Evolutionary conservation across 2,113 vertebrate species (phyloP), one percentile per base, ranked within the genome.

Genomic region (Corydoras maculifer): DNA sequence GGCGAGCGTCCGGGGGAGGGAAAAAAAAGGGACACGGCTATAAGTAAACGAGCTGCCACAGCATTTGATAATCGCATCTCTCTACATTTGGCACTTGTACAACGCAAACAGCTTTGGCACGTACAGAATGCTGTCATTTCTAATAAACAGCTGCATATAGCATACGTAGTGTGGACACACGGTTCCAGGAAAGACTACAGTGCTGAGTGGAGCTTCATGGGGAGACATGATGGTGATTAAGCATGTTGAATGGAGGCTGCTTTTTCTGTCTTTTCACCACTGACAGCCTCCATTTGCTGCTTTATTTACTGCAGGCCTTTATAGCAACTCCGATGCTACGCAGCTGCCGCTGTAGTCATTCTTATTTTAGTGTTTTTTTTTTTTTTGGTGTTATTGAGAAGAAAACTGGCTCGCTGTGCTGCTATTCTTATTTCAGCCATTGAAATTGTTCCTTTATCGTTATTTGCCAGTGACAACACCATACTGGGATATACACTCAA

Each of bases 141-240:
- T 75, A 75, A 78, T 69, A 70, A 69, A 30, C 69, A 65, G 65
- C 59, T 14, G 15, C 57, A 74, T 78, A 75, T 75, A 77, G 60
- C 61, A 78, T 59, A 77, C 68, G 72, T 68, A 75, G 72, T 35
- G 30, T 54, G 10, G n/a, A 43, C 10, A 60, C 35, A 14, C 15
- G 58, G 8, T 59, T 69, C 31, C 49, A 14, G 50, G 50, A 32
- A 30, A 53, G 70, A 58, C 61, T 75, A 63, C 31, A 64, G 60
- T 54, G 54, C 35, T n/a, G 70, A n/a, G 49, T 43, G 64, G 31
- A 72, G 61, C 65, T 75, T 72, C 61, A 35, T 55, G 32, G 49
- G 9, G 43, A 65, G 69, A 83, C 82, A 67, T 79, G 79, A 75
- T 82, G 73, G 82, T 84, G 85, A 87, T 88, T 88, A 87, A 87